These are phyloP conservation scores for Beaufortia kweichowensis DNA, from an alignment of 2,113 vertebrate genomes.

Conservation along the genomic window DNA sequence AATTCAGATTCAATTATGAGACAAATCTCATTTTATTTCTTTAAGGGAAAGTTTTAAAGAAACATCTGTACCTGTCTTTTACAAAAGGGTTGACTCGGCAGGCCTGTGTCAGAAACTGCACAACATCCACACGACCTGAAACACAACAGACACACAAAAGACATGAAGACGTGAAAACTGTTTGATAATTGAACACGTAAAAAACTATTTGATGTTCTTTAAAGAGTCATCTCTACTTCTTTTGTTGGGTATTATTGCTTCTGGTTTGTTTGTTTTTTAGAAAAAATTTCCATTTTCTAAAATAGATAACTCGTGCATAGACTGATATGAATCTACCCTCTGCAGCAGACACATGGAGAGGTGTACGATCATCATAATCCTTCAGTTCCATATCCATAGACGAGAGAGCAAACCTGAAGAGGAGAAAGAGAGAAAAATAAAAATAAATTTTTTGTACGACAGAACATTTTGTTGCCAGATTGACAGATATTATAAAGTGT, in stretches of 20 bases:
- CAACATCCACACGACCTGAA: constrained; percentile 81
- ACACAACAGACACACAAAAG: constrained; percentile 12
- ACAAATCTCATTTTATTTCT: no score
- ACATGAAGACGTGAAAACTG: no score
- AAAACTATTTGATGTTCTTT: no score
- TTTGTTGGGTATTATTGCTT: no score
- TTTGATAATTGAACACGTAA: no score
- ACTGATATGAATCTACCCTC: no score
- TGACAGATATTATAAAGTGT: not conserved
- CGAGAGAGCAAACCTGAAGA: constrained; percentile 81
- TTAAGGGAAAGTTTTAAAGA: not conserved
- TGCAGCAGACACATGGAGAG: constrained; percentile 82
- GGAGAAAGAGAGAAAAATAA: not conserved
- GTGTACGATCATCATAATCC: constrained; percentile 84
- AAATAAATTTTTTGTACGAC: not conserved
- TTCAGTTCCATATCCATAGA: constrained; percentile 85
- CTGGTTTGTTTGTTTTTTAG: no score
- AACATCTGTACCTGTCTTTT: constrained; percentile 76
- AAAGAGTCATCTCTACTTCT: no score
- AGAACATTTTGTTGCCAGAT: not conserved
- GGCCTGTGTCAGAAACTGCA: constrained; percentile 79
- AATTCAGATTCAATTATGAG: no score
- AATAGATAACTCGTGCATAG: no score
- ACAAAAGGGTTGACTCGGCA: constrained; percentile 84
- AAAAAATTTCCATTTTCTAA: no score